Evolutionary conservation across 2,888 invertebrate genomes (phyloP).

Genomic region (Mesorhabditis spiculigera): DNA sequence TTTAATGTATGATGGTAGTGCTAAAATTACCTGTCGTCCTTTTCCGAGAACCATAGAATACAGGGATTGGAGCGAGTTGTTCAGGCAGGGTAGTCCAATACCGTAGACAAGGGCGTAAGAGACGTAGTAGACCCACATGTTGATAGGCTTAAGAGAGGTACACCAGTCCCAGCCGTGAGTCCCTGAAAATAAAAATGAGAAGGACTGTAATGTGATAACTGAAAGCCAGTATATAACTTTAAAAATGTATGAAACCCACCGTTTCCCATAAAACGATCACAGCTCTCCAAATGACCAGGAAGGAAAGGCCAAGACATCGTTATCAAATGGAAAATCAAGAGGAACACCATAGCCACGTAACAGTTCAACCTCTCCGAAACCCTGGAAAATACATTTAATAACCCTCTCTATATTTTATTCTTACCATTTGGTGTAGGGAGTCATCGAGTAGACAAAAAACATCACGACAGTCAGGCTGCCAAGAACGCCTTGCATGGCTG

Average conservation of each 20-base stretch:
- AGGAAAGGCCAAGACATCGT: conserved; percentile 41
- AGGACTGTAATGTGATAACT: background rate
- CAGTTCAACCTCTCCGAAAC: conserved; percentile 31
- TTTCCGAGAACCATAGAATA: conserved; percentile 22
- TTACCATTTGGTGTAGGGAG: conserved; percentile 31
- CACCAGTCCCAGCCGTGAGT: conserved; percentile 30
- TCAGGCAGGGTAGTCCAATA: conserved; percentile 28
- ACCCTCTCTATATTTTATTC: conserved; percentile 6
- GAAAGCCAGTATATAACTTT: no score
- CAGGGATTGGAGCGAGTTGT: conserved; percentile 38
- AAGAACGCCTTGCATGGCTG: conserved; percentile 26
- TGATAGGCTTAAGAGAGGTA: conserved; percentile 22
- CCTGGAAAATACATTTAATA: conserved; percentile 13
- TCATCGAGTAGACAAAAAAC: conserved; percentile 34
- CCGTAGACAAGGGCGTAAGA: conserved; percentile 31
- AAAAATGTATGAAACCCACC: conserved; percentile 7
- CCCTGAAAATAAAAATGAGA: background rate
- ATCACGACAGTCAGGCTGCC: conserved; percentile 29
- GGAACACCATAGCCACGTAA: conserved; percentile 23
- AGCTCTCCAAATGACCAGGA: conserved; percentile 23
- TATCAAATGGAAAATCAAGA: conserved; percentile 33
- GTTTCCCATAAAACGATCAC: conserved; percentile 15
- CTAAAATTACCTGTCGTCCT: conserved; percentile 11
- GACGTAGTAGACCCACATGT: conserved; percentile 30
- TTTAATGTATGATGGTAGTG: background rate